Evolutionary conservation across 1,140 invertebrate genomes (phyloP).

Genomic region (Aphis gossypii): DNA sequence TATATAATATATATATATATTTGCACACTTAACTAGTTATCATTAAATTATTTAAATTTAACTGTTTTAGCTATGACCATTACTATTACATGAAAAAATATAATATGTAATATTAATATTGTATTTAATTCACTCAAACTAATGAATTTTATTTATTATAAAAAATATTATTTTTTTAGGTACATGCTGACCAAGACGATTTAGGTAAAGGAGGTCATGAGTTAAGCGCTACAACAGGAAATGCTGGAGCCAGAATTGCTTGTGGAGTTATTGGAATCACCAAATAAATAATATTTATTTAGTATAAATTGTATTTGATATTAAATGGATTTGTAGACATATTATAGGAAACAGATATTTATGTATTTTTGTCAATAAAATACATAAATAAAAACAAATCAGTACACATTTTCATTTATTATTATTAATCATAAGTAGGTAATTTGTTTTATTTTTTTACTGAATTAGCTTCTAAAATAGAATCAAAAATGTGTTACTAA

Average conservation of each 20-base stretch:
- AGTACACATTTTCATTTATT: background rate
- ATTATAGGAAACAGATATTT: background rate
- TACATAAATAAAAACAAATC: conserved; percentile 1
- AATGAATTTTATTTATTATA: background rate
- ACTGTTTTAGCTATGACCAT: too few species aligned
- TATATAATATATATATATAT: too few species aligned
- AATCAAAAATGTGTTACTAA: background rate
- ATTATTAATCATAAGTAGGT: background rate
- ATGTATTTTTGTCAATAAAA: background rate
- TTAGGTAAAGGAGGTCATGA: conserved; percentile 92
- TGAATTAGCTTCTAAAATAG: background rate
- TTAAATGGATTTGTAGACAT: background rate
- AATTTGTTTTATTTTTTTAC: background rate
- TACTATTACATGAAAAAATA: too few species aligned
- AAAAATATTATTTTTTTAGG: conserved; percentile 63
- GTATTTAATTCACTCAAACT: too few species aligned
- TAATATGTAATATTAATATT: too few species aligned
- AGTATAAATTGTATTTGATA: conserved; percentile 9
- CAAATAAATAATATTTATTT: conserved; percentile 63
- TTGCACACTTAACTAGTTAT: too few species aligned
- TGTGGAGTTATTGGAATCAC: conserved; percentile 96
- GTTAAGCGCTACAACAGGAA: conserved; percentile 93
- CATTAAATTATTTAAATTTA: too few species aligned
- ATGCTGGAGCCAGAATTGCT: conserved; percentile 92
- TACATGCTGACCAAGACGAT: conserved; percentile 94